Conservation (phyloP, 2,888 invertebrate species). For the Balanococcus diminutus region DNA sequence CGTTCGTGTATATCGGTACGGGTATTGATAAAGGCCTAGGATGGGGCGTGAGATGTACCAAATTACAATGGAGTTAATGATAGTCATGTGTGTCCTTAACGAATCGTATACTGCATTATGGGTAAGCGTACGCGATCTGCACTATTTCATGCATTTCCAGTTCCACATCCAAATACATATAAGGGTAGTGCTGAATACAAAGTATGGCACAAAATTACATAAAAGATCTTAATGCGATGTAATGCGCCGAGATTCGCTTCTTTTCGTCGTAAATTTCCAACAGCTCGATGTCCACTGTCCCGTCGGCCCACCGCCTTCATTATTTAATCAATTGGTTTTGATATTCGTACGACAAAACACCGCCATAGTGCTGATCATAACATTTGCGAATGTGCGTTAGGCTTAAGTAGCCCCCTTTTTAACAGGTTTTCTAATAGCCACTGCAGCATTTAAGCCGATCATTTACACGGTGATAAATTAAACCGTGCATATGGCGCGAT, state of each 20-base stretch:
- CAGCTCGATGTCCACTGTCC: neutral
- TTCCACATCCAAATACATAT: neutral
- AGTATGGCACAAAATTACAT: conserved; percentile 2
- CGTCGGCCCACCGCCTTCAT: neutral
- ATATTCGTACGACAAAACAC: neutral
- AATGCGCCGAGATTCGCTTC: conserved; percentile 2
- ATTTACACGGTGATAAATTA: conserved; percentile 13
- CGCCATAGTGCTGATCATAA: neutral
- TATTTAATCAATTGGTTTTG: conserved; percentile 40
- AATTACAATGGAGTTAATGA: conserved; percentile 55
- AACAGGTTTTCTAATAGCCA: neutral
- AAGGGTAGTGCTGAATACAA: neutral
- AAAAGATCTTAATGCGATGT: conserved; percentile 25
- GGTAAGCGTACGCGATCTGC: neutral
- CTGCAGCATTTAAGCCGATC: neutral
- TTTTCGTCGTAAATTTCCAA: conserved; percentile 18
- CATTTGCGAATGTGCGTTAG: neutral
- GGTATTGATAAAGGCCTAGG: conserved; percentile 42
- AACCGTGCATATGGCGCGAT: neutral
- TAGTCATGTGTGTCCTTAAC: conserved; percentile 54
- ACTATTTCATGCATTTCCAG: conserved; percentile 37
- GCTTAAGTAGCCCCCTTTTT: neutral
- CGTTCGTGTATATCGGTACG: neutral
- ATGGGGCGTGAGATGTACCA: conserved; percentile 42
- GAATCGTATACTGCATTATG: conserved; percentile 45